Conservation (phyloP, 2,797 vertebrate species). For the Florisuga fusca region DNA sequence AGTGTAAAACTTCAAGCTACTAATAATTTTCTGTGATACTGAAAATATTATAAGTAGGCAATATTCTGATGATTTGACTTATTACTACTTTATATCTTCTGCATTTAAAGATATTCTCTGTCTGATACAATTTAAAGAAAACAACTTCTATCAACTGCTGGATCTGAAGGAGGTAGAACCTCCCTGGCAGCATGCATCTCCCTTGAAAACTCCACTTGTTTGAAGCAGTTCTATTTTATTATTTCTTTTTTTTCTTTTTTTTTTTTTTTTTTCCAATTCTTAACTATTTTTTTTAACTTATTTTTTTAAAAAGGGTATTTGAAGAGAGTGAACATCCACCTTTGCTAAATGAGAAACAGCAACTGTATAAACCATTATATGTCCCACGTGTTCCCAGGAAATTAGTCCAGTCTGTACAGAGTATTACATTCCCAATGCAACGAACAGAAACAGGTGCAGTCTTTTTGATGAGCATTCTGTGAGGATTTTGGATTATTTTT, state of each 20-base stretch:
- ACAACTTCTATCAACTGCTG: not conserved
- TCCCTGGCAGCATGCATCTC: not conserved
- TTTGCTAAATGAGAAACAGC: slow-evolving; percentile 52
- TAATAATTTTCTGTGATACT: not conserved
- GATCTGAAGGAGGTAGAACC: not conserved
- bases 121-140: not conserved
- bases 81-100: not conserved
- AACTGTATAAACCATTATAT: slow-evolving; percentile 46
- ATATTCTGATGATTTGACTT: not conserved
- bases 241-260: not conserved
- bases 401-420: slow-evolving; percentile 48
- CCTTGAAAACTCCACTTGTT: not conserved
- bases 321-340: slow-evolving; percentile 41
- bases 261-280: not conserved
- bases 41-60: not conserved
- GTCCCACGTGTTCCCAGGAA: slow-evolving; percentile 63
- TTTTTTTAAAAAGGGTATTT: slow-evolving; percentile 60
- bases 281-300: not conserved
- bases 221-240: not conserved
- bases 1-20: not conserved
- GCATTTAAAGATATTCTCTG: not conserved
- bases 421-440: slow-evolving; percentile 50
- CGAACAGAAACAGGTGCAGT: slow-evolving; percentile 67
- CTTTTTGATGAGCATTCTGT: slow-evolving; percentile 8
- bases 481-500: not conserved